Base-by-base conservation (phyloP, 2,113 vertebrate genomes). In the Pandion haliaetus region DNA sequence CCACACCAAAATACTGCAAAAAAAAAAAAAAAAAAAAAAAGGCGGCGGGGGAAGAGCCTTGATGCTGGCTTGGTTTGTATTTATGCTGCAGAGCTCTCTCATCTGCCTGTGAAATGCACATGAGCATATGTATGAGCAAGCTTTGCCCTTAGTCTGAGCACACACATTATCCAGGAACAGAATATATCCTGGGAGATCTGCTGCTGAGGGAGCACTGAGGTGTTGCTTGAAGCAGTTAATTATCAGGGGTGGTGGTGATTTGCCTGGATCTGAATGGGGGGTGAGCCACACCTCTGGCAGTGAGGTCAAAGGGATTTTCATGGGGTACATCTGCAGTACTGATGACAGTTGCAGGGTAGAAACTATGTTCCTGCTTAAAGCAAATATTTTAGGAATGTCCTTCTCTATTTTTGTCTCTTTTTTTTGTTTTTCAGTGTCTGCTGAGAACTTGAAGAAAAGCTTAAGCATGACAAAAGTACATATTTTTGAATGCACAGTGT, bases 381-480 rank as follows among this genome's bases (percentile, higher is more conserved):
- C 21, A 82, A 67, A 4, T 85, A 89, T 93, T 85, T 86, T 40
- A 82, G 69, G 91, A 90, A 95, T 82, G 72, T 54, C 71, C 36
- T 88, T 65, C 71, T 91, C 36, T 94, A 11, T 79, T 66, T 92
- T 92, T 73, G 18, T 76, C 5, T 80, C 14, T 14, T 21, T 25
- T 15, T 25, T 40, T 38, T 15, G 81, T 45, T 40, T 47, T 44
- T 10, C 73, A 99, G 98, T 99, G 76, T 98, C 99, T 81, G 99
- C 98, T 72, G 99, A 99, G 96, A 98, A 94, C 4, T 97, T 99
- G 86, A 98, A 99, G 96, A 99, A 99, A 98, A 99, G 97, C 90
- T 94, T 99, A n/a, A 99, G 98, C 55, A 95, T 97, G 52, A 99
- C 99, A 98, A 98, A 98, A 63, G 98, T 98, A 95, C 98, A 99